Evolutionary conservation across 2,888 invertebrate species (phyloP), one percentile per base, ranked within the genome.

Genomic region (Chrysina gloriosa): DNA sequence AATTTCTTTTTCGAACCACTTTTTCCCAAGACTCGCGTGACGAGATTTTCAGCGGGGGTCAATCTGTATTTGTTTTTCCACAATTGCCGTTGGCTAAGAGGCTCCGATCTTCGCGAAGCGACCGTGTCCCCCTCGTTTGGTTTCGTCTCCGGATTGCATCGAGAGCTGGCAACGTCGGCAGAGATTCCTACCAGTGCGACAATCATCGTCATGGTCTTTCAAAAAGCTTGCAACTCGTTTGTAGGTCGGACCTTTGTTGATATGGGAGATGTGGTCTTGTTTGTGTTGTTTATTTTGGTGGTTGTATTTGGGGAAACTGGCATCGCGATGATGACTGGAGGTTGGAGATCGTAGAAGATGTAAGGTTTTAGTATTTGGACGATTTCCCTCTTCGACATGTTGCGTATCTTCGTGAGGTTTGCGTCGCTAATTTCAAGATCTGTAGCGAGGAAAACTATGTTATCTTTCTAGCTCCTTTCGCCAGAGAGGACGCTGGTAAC

Each of bases 351-450:
- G 36, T 48, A 29, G 39, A 69, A 69, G 21, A 69, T 69, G 45
- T 69, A 69, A 3, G 68, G 68, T 16, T 61, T 69, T n/a, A 69
- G 14, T 0, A 11, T 64, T 6, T 58, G 65, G 9, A 69, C 27
- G 11, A 69, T 45, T 19, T 69, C 68, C 3, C 48, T 56, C 36
- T 65, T 68, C 16, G 72, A 73, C 65, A 69, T 71, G 3, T 52
- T 11, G 1, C 67, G 67, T 39, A 67, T 70, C 76, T 77, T 65
- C 67, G 72, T 52, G 74, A 72, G 4, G 77, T 76, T 63, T 21
- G 45, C 63, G 11, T 25, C 31, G 5, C 31, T 21, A 9, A 47
- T 21, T 11, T 27, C 9, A 9, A 63, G 14, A n/a, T 56, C 39
- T 25, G 19, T 6, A 21, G 23, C n/a, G 11, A 48, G 19, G n/a